Evolutionary conservation across 2,797 vertebrate genomes (phyloP), one percentile per base, ranked within the genome.

Genomic region (Gadopsis marmoratus): DNA sequence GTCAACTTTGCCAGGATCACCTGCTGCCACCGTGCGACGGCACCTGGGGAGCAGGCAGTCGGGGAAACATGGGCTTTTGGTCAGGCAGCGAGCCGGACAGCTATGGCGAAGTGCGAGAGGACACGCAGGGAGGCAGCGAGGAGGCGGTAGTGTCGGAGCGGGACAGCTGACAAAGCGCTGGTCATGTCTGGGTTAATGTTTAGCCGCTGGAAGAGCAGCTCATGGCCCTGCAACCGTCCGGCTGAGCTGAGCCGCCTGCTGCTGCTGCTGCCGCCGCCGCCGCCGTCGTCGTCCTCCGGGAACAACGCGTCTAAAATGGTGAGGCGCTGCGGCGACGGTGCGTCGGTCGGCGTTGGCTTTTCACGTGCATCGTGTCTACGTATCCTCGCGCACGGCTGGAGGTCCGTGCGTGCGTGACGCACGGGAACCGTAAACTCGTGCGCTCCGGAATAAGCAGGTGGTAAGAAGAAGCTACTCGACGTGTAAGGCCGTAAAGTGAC

Each of bases 171-270:
- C 65, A 45, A 41, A 67, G 66, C 5, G 8, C 17, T 10, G 59
- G 48, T 61, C 3, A 94, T 81, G 86, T 93, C 91, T 37, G 81
- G 91, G 93, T 94, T 95, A 93, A 95, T 95, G 78, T 94, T 94
- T 93, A 92, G 67, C 78, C 67, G 74, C 26, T 79, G 85, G 74
- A 56, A 83, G 8, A 51, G 83, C 74, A 37, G 76, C 65, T 58
- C 60, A 17, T 84, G 85, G 86, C 78, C 79, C 71, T 41, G 79
- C 31, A 73, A 53, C 45, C 56, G 63, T 56, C 39, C 88, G 62
- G 26, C 29, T 2, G 68, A 71, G 47, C 79, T 85, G 55, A 60
- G 53, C 64, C 58, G 77, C 26, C 53, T 63, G 23, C 55, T 41
- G 3, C 39, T 63, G 37, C 71, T 74, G 62, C 63, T 74, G n/a